Percentiles rank a stretch among this genome's conserved stretches.
These are phyloP conservation scores for Leptogaster cylindrica DNA, from an alignment of 2,888 invertebrate genomes.

Conservation along the genomic window DNA sequence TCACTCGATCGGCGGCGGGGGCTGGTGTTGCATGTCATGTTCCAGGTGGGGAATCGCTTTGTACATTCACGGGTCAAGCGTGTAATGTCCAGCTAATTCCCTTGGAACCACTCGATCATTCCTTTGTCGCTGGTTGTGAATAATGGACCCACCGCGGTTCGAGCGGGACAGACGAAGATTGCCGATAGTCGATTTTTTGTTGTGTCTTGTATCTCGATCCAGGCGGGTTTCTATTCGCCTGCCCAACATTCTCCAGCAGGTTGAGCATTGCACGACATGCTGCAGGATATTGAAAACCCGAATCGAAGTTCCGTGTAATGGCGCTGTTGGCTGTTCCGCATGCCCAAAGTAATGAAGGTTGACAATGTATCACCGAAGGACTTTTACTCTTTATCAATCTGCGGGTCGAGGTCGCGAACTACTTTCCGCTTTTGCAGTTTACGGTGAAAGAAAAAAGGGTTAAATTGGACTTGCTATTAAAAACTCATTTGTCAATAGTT, in stretches of 20 bases:
- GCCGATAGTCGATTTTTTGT: constrained; percentile 7
- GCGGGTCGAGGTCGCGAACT: too few species aligned
- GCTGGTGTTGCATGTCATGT: too few species aligned
- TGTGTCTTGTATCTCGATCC: too few species aligned
- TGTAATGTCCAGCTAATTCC: constrained; percentile 21
- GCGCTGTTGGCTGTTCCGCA: neutral
- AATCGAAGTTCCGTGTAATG: neutral
- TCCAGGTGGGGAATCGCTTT: too few species aligned
- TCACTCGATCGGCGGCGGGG: too few species aligned
- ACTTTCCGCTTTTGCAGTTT: too few species aligned
- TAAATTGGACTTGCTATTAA: constrained; percentile 36
- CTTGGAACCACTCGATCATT: constrained; percentile 30
- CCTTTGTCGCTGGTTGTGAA: constrained; percentile 31
- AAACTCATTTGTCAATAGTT: constrained; percentile 38
- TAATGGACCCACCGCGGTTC: constrained; percentile 26
- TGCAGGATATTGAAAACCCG: neutral
- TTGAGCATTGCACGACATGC: too few species aligned
- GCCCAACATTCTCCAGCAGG: neutral
- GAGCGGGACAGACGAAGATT: neutral
- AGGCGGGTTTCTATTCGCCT: neutral
- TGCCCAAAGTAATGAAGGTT: neutral
- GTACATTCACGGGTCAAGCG: constrained; percentile 26
- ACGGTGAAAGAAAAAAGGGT: constrained; percentile 12
- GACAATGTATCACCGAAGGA: neutral
- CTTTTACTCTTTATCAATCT: neutral